phyloP scores from a whole-genome alignment of 2,797 vertebrate genomes.

The Hoplostethus atlanticus region DNA sequence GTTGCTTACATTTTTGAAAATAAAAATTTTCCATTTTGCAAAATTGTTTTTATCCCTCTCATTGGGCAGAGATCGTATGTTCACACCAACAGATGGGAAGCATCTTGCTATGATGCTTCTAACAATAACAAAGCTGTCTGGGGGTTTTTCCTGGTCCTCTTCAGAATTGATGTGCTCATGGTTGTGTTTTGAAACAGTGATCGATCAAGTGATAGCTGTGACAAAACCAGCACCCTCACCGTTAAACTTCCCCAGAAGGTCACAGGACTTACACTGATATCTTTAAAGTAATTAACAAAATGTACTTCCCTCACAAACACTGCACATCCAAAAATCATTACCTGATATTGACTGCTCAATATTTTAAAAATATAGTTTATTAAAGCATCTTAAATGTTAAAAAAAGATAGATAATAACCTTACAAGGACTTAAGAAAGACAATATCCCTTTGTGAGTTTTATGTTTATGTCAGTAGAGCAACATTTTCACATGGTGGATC shows the following conservation, averaged over 20 bases:
- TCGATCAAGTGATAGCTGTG: neutral
- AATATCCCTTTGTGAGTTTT: constrained; percentile 18
- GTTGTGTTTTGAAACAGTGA: neutral
- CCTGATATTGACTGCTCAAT: neutral
- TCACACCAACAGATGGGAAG: constrained; percentile 3
- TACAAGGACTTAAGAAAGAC: constrained; percentile 9
- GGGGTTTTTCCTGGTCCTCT: neutral
- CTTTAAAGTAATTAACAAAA: neutral
- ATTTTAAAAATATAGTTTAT: neutral
- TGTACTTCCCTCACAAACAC: constrained; percentile 5
- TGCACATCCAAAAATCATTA: neutral
- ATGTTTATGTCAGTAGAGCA: constrained; percentile 19
- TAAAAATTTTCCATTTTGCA: constrained; percentile 97
- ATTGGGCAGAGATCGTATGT: constrained; percentile 51
- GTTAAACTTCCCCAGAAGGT: neutral
- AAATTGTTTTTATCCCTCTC: constrained; percentile 74
- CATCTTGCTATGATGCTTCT: neutral
- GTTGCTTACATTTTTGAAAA: constrained; percentile 98
- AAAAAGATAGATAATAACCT: constrained; percentile 27
- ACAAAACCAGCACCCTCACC: neutral
- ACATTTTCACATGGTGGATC: constrained; percentile 29
- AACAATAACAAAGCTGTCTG: neutral
- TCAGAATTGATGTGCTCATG: neutral
- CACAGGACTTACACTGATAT: neutral
- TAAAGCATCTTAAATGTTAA: constrained; percentile 13